These are phyloP conservation scores for Orgyia antiqua DNA, from an alignment of 2,888 invertebrate species.

Conservation along the genomic window DNA sequence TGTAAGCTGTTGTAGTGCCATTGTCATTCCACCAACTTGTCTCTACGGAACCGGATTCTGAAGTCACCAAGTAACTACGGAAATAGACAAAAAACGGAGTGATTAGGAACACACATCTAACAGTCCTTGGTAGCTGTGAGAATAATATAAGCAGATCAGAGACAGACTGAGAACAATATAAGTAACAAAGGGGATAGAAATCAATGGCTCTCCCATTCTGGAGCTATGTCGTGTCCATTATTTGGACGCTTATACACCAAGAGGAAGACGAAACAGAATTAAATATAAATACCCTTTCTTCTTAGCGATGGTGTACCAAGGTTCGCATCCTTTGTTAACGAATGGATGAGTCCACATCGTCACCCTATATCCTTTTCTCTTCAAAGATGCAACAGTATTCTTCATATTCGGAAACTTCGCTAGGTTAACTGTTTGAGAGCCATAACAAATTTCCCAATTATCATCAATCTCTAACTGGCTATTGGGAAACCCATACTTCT, in stretches of 20 bases:
- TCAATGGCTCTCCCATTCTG: no score
- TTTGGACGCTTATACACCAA: no score
- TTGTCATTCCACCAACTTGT: constrained; percentile 77
- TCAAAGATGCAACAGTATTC: constrained; percentile 55
- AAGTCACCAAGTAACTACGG: constrained; percentile 64
- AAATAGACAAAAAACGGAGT: no score
- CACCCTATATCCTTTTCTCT: constrained; percentile 70
- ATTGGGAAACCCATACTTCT: constrained; percentile 63
- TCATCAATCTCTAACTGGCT: constrained; percentile 82
- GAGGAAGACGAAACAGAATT: neutral
- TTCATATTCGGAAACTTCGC: constrained; percentile 76
- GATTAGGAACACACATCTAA: no score
- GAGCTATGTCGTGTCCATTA: no score
- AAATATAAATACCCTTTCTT: constrained; percentile 54
- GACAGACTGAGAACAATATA: no score
- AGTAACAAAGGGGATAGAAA: no score
- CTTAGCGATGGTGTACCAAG: constrained; percentile 63
- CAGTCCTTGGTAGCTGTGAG: no score
- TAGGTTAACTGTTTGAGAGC: constrained; percentile 71
- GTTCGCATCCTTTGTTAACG: constrained; percentile 76
- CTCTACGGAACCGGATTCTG: constrained; percentile 62
- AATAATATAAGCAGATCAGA: no score
- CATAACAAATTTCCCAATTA: constrained; percentile 81
- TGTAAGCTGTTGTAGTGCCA: constrained; percentile 71
- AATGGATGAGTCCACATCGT: constrained; percentile 83